Conservation (phyloP, 2,113 vertebrate genomes). For the Nematolebias whitei region DNA sequence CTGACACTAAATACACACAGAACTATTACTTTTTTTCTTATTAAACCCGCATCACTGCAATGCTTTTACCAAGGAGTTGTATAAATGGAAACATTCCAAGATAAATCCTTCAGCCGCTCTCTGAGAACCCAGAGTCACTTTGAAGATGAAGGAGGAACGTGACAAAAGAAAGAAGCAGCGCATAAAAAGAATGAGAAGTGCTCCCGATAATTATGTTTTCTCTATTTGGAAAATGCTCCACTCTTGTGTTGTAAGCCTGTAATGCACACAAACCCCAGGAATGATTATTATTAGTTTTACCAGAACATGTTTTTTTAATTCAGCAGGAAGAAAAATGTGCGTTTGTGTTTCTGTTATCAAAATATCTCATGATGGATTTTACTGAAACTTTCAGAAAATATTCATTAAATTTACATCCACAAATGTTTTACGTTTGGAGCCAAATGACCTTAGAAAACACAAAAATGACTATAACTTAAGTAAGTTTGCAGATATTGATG, state of each 20-base stretch:
- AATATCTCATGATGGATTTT: no score
- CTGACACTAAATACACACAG: neutral
- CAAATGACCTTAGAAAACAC: no score
- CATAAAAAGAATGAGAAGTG: slow-evolving; percentile 23
- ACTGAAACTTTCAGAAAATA: no score
- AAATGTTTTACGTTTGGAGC: no score
- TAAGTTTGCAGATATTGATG: no score
- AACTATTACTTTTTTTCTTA: slow-evolving; percentile 27
- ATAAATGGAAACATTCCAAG: slow-evolving; percentile 16
- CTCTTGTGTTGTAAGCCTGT: neutral
- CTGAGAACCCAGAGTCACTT: slow-evolving; percentile 18
- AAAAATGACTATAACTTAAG: no score
- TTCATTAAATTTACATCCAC: no score
- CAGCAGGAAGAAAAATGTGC: neutral
- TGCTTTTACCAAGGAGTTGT: slow-evolving; percentile 32
- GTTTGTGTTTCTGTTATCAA: neutral
- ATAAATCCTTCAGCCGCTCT: slow-evolving; percentile 16
- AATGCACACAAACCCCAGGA: slow-evolving; percentile 10
- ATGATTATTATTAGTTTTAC: neutral
- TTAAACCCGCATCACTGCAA: slow-evolving; percentile 30
- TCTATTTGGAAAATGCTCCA: slow-evolving; percentile 14
- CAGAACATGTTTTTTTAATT: slow-evolving; percentile 9
- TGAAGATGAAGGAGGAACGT: slow-evolving; percentile 19
- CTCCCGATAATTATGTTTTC: slow-evolving; percentile 29
- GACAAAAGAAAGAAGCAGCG: slow-evolving; percentile 24